Conservation (phyloP, 1,140 invertebrate genomes). For the Saccostrea cuccullata region DNA sequence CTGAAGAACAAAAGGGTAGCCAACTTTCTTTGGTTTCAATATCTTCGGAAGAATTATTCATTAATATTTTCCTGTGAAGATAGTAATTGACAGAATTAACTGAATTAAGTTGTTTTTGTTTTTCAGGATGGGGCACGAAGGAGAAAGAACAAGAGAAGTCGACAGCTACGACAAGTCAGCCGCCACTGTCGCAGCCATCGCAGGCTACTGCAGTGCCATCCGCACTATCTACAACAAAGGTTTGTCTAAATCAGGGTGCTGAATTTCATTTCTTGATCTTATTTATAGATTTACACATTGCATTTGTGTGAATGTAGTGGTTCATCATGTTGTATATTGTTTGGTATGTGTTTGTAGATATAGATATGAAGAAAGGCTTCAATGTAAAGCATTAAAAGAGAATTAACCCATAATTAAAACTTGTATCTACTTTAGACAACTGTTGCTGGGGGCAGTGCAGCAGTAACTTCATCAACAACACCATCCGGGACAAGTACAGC, state of each 20-base stretch:
- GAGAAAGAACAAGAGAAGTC: conserved; percentile 76
- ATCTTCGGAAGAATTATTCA: too few species aligned
- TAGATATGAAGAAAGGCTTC: too few species aligned
- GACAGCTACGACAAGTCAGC: conserved; percentile 65
- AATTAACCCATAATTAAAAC: neutral
- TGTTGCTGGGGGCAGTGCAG: conserved; percentile 53
- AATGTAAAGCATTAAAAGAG: too few species aligned
- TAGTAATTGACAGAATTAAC: too few species aligned
- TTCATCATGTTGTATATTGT: neutral
- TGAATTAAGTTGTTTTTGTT: conserved; percentile 2
- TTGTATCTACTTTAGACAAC: conserved; percentile 43
- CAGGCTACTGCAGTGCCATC: conserved; percentile 74
- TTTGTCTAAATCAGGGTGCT: conserved; percentile 40
- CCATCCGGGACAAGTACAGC: conserved; percentile 50
- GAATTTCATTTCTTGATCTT: neutral
- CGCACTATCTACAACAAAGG: conserved; percentile 70
- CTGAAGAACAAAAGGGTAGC: too few species aligned
- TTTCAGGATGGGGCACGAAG: conserved; percentile 85
- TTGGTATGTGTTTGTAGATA: too few species aligned
- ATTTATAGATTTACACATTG: neutral
- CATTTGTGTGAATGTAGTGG: too few species aligned
- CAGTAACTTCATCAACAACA: conserved; percentile 53
- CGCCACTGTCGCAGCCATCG: conserved; percentile 76
- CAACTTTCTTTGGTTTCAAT: too few species aligned
- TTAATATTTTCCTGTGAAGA: too few species aligned